Evolutionary conservation across 2,797 vertebrate species (phyloP).

Genomic region (Alfaro cultratus): DNA sequence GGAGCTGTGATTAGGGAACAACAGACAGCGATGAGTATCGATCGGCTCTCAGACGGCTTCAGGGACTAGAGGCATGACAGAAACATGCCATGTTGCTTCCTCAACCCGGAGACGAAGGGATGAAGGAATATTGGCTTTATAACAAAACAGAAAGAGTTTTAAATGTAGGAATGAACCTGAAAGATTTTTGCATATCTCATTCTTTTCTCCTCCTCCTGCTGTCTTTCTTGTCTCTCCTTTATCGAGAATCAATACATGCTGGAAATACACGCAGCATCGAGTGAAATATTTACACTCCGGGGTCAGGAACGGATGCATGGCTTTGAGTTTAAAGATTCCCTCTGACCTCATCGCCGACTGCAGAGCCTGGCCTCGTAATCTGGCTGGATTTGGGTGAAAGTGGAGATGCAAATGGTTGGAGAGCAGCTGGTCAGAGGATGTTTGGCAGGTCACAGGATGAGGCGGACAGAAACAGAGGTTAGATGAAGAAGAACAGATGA

Average conservation of each 20-base stretch:
- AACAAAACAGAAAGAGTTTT: background rate
- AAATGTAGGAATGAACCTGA: slow-evolving; percentile 4
- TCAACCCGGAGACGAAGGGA: slow-evolving; percentile 19
- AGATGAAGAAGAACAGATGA: slow-evolving; percentile 76
- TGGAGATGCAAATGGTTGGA: slow-evolving; percentile 14
- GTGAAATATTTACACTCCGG: slow-evolving; percentile 38
- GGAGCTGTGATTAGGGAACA: slow-evolving; percentile 72
- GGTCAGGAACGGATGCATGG: slow-evolving; percentile 2
- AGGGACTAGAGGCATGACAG: slow-evolving; percentile 64
- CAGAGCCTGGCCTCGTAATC: slow-evolving; percentile 13
- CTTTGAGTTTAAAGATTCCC: slow-evolving; percentile 5
- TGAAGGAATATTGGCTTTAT: background rate
- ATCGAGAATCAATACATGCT: slow-evolving; percentile 39
- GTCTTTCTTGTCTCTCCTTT: slow-evolving; percentile 19
- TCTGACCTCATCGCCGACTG: slow-evolving; percentile 6
- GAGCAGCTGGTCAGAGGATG: slow-evolving; percentile 29
- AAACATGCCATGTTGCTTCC: slow-evolving; percentile 57
- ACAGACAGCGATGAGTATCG: slow-evolving; percentile 70
- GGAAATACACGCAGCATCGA: slow-evolving; percentile 45
- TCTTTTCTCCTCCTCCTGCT: slow-evolving; percentile 2
- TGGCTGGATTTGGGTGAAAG: slow-evolving; percentile 32
- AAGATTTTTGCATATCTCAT: slow-evolving; percentile 10
- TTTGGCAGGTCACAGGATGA: slow-evolving; percentile 42
- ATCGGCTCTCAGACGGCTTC: slow-evolving; percentile 62
- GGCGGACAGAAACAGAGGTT: slow-evolving; percentile 37